Base-by-base conservation (phyloP, 2,797 vertebrate genomes). In the Delichon dasypus region DNA sequence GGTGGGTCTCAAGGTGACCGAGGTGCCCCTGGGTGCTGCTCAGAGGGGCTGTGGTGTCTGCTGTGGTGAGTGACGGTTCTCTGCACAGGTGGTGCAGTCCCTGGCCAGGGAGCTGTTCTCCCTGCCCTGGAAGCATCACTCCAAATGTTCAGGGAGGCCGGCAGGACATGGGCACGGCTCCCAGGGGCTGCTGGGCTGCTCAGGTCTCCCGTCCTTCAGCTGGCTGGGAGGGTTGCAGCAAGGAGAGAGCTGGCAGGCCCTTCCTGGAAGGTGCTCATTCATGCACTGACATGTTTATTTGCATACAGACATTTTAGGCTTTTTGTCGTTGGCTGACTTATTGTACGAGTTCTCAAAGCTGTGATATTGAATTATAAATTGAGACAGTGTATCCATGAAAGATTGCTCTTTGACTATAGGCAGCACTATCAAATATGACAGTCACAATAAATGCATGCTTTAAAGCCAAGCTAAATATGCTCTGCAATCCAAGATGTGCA, bases 291-390 rank as follows among this genome's bases (percentile, higher is more conserved):
- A 10, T 78, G 85, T 95, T 94, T 96, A 95, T 96, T 96, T 96
- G 91, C 76, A 78, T 89, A 60, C 79, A 89, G 92, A 68, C 38
- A 27, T 84, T 95, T 94, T 50, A 83, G 76, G 88, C 85, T 89
- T 88, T 95, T 85, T 94, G 79, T 89, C 93, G 91, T 67, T 94
- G 92, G 76, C 89, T 97, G 96, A 96, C 95, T 95, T 96, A 97
- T 95, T 92, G 95, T 87, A 74, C 0, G 7, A 89, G 88, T 92
- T 93, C 94, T 96, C 84, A 58, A 90, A 96, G 95, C 96, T 96
- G 94, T 86, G 95, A 96, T 97, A 94, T 89, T 92, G 96, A 97
- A 92, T 96, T 95, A 96, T 96, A 96, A 97, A 97, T 95, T 72
- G 95, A 92, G 95, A 92, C 76, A 66, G 82, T 88, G 95, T 92